Conservation (phyloP, 2,888 invertebrate genomes). For the Eupithecia inturbata region DNA sequence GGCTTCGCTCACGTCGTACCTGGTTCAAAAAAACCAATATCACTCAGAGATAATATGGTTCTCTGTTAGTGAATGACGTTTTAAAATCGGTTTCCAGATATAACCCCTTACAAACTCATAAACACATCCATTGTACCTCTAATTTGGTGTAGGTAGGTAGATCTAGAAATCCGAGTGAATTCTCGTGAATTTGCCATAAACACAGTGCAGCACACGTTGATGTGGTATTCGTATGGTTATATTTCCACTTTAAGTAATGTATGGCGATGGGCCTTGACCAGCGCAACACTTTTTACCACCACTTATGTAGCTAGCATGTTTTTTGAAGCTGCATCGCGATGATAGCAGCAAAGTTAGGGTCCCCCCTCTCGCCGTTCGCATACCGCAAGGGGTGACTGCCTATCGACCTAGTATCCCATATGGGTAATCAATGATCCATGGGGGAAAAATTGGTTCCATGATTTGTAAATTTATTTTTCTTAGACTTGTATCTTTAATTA, state of each 20-base stretch:
- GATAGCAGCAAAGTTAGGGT: no score
- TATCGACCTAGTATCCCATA: not conserved
- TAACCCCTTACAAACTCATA: not conserved
- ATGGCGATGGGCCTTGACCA: not conserved
- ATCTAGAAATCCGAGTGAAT: not conserved
- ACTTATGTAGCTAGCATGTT: not conserved
- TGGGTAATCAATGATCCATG: not conserved
- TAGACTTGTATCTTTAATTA: no score
- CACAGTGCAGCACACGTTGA: not conserved
- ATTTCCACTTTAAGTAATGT: constrained; percentile 1
- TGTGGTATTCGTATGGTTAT: constrained; percentile 3
- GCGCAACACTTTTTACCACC: not conserved
- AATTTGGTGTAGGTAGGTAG: not conserved
- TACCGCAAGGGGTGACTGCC: not conserved
- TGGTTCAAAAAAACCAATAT: not conserved
- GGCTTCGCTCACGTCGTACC: not conserved
- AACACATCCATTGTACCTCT: not conserved
- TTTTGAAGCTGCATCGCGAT: not conserved
- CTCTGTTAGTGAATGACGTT: no score
- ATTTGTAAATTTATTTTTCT: not conserved
- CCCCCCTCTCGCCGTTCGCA: not conserved
- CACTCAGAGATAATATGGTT: no score
- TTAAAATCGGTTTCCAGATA: no score
- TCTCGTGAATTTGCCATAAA: not conserved
- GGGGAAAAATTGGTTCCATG: not conserved